These are phyloP conservation scores for Sminthurides aquaticus DNA, from an alignment of 2,888 invertebrate species.

Conservation along the genomic window DNA sequence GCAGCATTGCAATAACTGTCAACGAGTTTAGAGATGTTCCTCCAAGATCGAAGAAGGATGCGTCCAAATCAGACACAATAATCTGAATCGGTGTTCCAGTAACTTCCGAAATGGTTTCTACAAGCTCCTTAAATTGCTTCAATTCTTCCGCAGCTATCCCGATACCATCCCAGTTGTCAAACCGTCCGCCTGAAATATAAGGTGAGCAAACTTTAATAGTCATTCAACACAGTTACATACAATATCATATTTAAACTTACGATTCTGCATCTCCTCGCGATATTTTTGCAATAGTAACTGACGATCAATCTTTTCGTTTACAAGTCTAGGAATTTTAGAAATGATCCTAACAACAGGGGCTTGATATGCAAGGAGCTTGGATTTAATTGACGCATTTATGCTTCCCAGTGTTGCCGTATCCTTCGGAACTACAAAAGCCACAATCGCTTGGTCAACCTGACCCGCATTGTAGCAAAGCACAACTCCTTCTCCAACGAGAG, in stretches of 20 bases:
- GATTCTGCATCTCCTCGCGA: conserved; percentile 50
- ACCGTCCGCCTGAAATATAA: conserved; percentile 15
- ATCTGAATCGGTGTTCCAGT: conserved; percentile 53
- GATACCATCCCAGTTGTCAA: conserved; percentile 56
- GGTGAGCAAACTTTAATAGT: conserved; percentile 3
- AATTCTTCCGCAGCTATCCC: conserved; percentile 56
- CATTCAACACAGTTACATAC: conserved; percentile 1
- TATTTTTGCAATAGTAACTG: conserved; percentile 68
- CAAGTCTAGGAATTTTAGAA: conserved; percentile 67
- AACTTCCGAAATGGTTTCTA: conserved; percentile 66
- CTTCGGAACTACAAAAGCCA: conserved; percentile 34
- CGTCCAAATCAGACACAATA: conserved; percentile 55
- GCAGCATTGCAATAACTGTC: conserved; percentile 66
- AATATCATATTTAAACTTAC: conserved; percentile 47
- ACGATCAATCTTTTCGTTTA: conserved; percentile 80
- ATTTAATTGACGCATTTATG: conserved; percentile 12
- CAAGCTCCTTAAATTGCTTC: conserved; percentile 56
- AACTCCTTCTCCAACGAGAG: conserved; percentile 62
- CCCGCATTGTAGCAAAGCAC: conserved; percentile 73
- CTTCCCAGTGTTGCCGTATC: conserved; percentile 11
- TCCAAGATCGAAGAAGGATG: conserved; percentile 76
- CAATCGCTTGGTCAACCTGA: conserved; percentile 50
- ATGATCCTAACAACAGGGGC: conserved; percentile 46
- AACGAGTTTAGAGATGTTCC: conserved; percentile 82
- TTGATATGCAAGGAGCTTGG: conserved; percentile 33